Evolutionary conservation across 2,888 invertebrate genomes (phyloP), one percentile per base, ranked within the genome.

Genomic region (Eupelmus urozonus): DNA sequence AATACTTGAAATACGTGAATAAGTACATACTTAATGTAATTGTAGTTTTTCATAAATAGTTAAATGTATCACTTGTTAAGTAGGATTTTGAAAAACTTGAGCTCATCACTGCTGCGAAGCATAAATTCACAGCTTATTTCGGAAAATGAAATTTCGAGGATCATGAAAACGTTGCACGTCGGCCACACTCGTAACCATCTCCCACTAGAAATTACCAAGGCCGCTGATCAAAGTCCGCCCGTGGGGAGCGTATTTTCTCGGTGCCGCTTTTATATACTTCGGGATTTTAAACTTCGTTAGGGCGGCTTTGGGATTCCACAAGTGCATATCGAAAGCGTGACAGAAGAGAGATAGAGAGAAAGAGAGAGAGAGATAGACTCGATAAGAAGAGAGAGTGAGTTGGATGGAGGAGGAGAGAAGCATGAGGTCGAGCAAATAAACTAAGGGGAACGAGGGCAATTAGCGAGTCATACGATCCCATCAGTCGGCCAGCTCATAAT

Each of bases 381-480:
- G 34, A 9, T 5, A 45, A 27, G 53, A 13, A n/a, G 65, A 23
- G 65, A 25, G 55, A 55, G 34, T 18, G 25, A 34, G 34, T 11
- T 29, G 20, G 60, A 34, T n/a, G 18, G 16, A 34, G 40, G 34
- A 34, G 18, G 34, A 40, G n/a, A 27, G 25, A 63, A 45, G n/a
- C 2, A 45, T 67, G 40, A 53, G 27, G 34, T 42, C 40, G 63
- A 55, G 63, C 70, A 74, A 67, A 70, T 73, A 55, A 65, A 76
- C 60, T 70, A 29, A 66, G 55, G 57, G 53, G 66, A 60, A 70
- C 29, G 59, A 57, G 72, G 25, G 72, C 75, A 82, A 82, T 83
- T 82, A 83, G 78, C 70, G 77, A 82, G 77, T 82, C 83, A 74
- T 70, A 71, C 79, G 72, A 81, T 83, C 80, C 78, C 80, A 80